phyloP scores from a whole-genome alignment of 2,113 vertebrate genomes.

The Natator depressus region DNA sequence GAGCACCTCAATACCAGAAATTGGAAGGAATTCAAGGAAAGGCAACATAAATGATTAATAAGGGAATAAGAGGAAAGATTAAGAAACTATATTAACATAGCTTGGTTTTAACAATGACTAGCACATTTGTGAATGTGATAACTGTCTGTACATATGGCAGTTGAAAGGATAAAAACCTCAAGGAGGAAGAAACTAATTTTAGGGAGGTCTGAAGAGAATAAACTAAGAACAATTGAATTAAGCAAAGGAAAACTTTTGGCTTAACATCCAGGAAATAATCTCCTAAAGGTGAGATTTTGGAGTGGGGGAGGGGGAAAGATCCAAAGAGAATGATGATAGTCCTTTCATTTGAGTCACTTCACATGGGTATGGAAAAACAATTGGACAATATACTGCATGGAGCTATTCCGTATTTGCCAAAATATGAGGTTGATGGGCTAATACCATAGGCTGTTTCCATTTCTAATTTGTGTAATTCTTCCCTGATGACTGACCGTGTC shows the following conservation, averaged over 20 bases:
- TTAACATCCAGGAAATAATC: background rate
- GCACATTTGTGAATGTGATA: too few species aligned
- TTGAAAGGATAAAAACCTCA: background rate
- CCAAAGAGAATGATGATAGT: background rate
- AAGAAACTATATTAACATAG: too few species aligned
- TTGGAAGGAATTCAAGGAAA: too few species aligned
- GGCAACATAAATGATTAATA: too few species aligned
- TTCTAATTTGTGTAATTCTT: background rate
- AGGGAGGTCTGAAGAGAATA: background rate
- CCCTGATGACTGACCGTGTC: background rate
- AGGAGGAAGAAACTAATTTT: background rate
- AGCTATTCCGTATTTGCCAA: background rate
- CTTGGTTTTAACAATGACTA: too few species aligned
- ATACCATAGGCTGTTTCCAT: background rate
- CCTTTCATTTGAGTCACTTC: too few species aligned
- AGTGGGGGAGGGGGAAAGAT: background rate
- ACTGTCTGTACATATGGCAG: too few species aligned
- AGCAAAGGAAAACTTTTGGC: fast-evolving
- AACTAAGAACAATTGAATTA: background rate
- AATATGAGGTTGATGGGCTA: background rate
- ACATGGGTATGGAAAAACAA: background rate
- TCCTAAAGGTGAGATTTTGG: background rate
- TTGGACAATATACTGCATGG: background rate
- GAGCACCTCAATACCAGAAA: too few species aligned
- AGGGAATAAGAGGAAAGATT: too few species aligned